Conservation (phyloP, 2,797 vertebrate species). For the Gambelia wislizenii region DNA sequence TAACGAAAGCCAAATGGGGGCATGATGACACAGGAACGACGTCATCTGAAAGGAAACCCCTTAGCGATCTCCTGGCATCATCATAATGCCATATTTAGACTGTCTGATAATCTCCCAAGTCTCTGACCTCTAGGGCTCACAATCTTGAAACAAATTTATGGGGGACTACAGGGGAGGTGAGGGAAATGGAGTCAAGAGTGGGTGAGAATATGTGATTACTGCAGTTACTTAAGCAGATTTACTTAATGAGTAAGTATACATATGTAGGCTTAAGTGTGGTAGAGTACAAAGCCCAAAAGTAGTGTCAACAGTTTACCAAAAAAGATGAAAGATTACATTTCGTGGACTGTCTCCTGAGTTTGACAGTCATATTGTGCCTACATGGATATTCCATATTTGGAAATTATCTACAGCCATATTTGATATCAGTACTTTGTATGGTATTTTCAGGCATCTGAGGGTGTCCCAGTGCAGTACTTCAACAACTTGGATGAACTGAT, state of each 20-base stretch:
- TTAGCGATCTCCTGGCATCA: no score
- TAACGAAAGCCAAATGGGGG: no score
- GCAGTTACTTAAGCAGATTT: background rate
- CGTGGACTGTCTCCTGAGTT: background rate
- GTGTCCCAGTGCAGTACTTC: constrained; percentile 93
- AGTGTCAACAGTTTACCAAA: background rate
- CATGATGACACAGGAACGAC: no score
- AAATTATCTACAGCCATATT: constrained; percentile 28
- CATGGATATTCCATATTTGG: constrained; percentile 3
- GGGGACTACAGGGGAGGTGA: no score
- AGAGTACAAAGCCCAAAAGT: background rate
- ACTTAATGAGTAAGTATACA: background rate
- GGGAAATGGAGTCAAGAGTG: background rate
- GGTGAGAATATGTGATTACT: background rate
- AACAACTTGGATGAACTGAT: constrained; percentile 89
- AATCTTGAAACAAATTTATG: background rate
- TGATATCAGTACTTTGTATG: constrained; percentile 39
- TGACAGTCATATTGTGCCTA: background rate
- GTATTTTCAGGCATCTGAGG: constrained; percentile 90
- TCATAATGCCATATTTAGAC: no score
- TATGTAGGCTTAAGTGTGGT: background rate
- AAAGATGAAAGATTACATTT: background rate
- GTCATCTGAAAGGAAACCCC: no score
- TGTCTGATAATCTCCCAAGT: no score
- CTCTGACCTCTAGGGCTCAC: background rate